Evolutionary conservation across 1,140 invertebrate genomes (phyloP), one percentile per base, ranked within the genome.

Genomic region (Drosophila ogumai): DNA sequence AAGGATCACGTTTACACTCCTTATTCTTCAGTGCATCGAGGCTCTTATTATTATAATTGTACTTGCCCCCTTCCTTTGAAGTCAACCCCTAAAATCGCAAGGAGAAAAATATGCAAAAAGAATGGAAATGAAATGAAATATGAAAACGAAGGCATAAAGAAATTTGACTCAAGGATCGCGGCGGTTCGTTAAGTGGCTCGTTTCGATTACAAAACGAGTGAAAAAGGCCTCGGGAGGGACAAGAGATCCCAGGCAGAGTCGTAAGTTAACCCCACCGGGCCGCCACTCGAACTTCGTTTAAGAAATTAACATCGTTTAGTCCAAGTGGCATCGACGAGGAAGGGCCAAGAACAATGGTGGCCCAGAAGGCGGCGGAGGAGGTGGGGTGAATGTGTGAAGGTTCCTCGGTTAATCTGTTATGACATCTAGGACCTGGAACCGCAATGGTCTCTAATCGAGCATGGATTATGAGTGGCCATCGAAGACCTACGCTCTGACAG

Each of bases 281-380:
- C 47, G 59, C n/a, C 36, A 67, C 66, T 72, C 44, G 47, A 55
- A 49, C 63, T 54, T 61, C 67, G 82, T 81, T 85, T 69, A 75
- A 84, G 76, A 88, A 87, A 88, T 88, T 88, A 88, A 88, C 73
- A 87, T 88, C 84, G 84, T 88, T 88, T 88, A 79, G 81, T 58
- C 77, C 85, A 88, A 88, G 84, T 88, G 84, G 76, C 72, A 40
- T 38, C 36, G 46, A 12, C 43, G 28, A n/a, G 52, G 28, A 57
- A 43, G 65, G 47, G 40, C 36, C 31, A 41, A 49, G 72, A 50
- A 75, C 71, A 56, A 63, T 72, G 40, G 40, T 15, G 19, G 41
- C 46, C 9, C 13, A 6, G 46, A 5, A 19, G 28, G 54, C 13
- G 17, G 10, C 47, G 50, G 36, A 13, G 52, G 61, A 25, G 49